phyloP scores from a whole-genome alignment of 1,140 invertebrate genomes.

The Saxidomus purpurata region DNA sequence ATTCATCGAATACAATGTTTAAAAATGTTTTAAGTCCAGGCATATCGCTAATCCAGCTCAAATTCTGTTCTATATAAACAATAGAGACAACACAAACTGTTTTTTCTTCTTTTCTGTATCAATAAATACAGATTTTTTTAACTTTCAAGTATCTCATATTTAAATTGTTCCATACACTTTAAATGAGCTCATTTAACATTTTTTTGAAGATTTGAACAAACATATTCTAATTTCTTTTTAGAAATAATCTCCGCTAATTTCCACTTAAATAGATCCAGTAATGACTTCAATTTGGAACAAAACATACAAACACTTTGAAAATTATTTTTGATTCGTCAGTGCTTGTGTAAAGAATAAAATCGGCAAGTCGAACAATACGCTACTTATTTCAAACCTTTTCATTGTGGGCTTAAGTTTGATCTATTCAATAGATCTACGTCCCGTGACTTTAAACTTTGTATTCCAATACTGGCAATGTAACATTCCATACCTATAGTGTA shows the following conservation, averaged over 20 bases:
- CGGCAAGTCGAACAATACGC: constrained; percentile 44
- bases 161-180: too few relatives aligned
- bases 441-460: constrained; percentile 52
- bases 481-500: constrained; percentile 34
- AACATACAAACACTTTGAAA: constrained; percentile 44
- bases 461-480: constrained; percentile 42
- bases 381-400: constrained; percentile 55
- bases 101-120: neutral
- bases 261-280: constrained; percentile 6
- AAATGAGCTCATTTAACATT: neutral
- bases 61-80: neutral
- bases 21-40: neutral
- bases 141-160: too few relatives aligned
- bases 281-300: constrained; percentile 38
- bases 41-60: neutral
- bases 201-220: neutral
- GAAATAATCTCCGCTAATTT: neutral
- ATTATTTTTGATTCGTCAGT: constrained; percentile 43
- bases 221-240: neutral
- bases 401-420: constrained; percentile 51
- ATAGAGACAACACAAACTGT: neutral
- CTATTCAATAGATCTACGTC: constrained; percentile 38
- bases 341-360: constrained; percentile 35
- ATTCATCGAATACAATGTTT: neutral
- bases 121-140: too few relatives aligned